Evolutionary conservation across 2,113 vertebrate species (phyloP), one percentile per base, ranked within the genome.

Genomic region (Myxocyprinus asiaticus): DNA sequence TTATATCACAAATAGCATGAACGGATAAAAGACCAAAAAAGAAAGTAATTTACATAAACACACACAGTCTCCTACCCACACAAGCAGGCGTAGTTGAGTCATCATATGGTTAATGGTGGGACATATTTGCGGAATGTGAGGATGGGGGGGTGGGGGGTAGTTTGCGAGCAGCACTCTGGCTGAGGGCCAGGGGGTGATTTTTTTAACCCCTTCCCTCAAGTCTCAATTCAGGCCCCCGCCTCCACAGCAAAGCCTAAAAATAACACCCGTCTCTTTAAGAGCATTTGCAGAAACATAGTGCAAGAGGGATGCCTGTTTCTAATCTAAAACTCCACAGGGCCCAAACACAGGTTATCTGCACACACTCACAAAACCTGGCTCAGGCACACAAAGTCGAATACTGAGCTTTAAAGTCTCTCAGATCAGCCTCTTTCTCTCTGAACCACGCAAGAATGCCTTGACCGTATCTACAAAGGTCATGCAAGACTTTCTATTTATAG

Each of bases 241-340:
- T 81, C 77, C 76, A 64, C 84, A 85, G 77, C 81, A 70, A 51
- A 77, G 43, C 67, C 84, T 93, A 93, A 91, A 94, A 91, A 93
- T 94, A 94, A 88, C 83, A 79, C 62, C 2, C 2, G 80, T 84
- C 87, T 86, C 86, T 84, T 86, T 87, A 91, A 84, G 45, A 58
- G 6, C 72, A 78, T 90, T 91, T 89, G 84, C 88, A 88, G 91
- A 90, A 86, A 47, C 70, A 33, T 33, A 53, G 77, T 61, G 86
- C 82, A 84, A 76, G 86, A 83, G 51, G 78, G 44, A 9, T 76
- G 81, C 70, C 65, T 84, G 74, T 67, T 82, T 88, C 90, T 85
- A 88, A 87, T 88, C 86, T 84, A 75, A 65, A 82, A 84, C 2
- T 47, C 17, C 2, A 73, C 78, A 56, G 4, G 1, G 80, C 78